Evolutionary conservation across 2,888 invertebrate genomes (phyloP).

Genomic region (Drosophila lacicola): DNA sequence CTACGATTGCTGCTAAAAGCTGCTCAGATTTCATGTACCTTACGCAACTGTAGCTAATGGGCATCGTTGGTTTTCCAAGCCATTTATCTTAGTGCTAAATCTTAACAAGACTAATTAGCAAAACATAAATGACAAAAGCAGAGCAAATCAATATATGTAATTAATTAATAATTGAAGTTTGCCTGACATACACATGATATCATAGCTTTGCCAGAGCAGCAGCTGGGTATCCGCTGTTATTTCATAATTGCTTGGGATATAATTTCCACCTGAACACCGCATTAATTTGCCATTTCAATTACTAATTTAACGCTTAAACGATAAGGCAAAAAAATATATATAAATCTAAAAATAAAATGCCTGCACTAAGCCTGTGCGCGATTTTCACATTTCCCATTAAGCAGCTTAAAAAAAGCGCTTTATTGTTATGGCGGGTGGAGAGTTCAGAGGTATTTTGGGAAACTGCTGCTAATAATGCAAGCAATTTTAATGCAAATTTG

Average conservation of each 20-base stretch:
- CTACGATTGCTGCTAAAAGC: too few species aligned
- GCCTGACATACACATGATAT: slow-evolving; percentile 39
- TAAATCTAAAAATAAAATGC: background rate
- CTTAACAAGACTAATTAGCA: slow-evolving; percentile 58
- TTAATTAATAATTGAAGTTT: slow-evolving; percentile 72
- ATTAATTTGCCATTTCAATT: slow-evolving; percentile 52
- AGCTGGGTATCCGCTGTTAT: slow-evolving; percentile 10
- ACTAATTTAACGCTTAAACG: slow-evolving; percentile 49
- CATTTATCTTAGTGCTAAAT: slow-evolving; percentile 55
- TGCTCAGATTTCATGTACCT: slow-evolving; percentile 5
- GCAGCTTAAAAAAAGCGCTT: slow-evolving; percentile 51
- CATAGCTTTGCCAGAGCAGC: slow-evolving; percentile 41
- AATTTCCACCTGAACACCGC: slow-evolving; percentile 27
- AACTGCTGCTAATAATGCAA: slow-evolving; percentile 64
- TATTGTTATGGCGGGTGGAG: background rate
- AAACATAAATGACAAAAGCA: slow-evolving; percentile 35
- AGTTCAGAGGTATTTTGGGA: slow-evolving; percentile 11
- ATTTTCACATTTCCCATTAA: slow-evolving; percentile 68
- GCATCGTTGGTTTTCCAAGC: slow-evolving; percentile 13
- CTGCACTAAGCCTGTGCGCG: slow-evolving; percentile 42
- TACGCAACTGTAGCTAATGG: background rate
- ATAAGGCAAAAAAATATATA: background rate
- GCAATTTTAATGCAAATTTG: slow-evolving; percentile 76
- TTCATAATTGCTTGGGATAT: slow-evolving; percentile 7
- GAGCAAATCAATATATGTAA: slow-evolving; percentile 71